Base-by-base conservation (phyloP, 2,888 invertebrate species). In the Leptodirus hochenwartii region DNA sequence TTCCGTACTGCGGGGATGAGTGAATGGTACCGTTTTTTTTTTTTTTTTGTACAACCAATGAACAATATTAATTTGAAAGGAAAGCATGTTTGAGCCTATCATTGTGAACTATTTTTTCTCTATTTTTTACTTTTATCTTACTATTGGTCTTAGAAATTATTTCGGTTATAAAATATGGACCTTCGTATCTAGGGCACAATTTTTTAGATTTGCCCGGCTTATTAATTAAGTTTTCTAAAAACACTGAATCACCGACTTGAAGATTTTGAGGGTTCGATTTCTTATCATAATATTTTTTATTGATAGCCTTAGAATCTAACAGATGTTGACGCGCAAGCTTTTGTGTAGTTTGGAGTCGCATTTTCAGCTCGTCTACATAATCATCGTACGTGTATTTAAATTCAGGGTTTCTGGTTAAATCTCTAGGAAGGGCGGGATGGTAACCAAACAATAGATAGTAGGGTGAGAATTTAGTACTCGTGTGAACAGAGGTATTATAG, bases 371-470 rank as follows among this genome's bases (percentile, higher is more conserved):
- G n/a, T n/a, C n/a, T n/a, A n/a, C n/a, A n/a, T n/a, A n/a, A n/a
- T n/a, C n/a, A n/a, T n/a, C n/a, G n/a, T n/a, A n/a, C n/a, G 20
- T 22, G 33, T n/a, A n/a, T n/a, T n/a, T 33, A n/a, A 5, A 8
- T 30, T 28, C 20, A 3, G 34, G 27, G 6, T 31, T n/a, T n/a
- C n/a, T 20, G 14, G 17, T 32, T 4, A 34, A 12, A 10, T 27
- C 8, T 26, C 30, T 34, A 2, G 30, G 36, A 17, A 37, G 30
- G 17, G 14, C 25, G 2, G 36, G 27, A 12, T 17, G 25, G 25
- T 36, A 30, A 11, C 32, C 34, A 17, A 34, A 29, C 2, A 34
- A 31, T 27, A 34, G 3, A 29, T 34, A 28, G 16, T 32, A 34
- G 8, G 34, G 34, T 16, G 26, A 29, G 5, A 29, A 3, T 16